Conservation (phyloP, 2,797 vertebrate genomes). For the Coregonus sp. region DNA sequence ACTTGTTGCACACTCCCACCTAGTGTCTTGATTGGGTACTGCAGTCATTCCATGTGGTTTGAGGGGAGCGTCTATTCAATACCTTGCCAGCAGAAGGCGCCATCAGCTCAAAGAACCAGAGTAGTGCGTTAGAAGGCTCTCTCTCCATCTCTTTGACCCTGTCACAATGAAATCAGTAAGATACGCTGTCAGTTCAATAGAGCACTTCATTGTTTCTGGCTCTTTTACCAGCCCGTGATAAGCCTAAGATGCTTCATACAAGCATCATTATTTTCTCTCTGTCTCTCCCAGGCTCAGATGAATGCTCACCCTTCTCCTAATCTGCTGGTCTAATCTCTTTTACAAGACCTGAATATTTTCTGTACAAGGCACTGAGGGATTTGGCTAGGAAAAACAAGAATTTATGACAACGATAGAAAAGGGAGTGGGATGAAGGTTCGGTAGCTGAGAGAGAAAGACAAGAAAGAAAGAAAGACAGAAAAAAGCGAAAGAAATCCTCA, state of each 20-base stretch:
- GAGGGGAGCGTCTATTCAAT: background rate
- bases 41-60: background rate
- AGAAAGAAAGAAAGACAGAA: no score
- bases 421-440: no score
- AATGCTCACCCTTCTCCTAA: conserved; percentile 54
- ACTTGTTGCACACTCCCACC: background rate
- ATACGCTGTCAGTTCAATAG: conserved; percentile 28
- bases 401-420: no score
- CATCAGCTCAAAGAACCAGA: conserved; percentile 37
- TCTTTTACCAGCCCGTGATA: conserved; percentile 43
- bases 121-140: no score
- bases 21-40: background rate
- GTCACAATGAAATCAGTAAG: conserved; percentile 7
- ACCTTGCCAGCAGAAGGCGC: conserved; percentile 68
- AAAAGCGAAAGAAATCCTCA: no score
- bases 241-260: conserved; percentile 38
- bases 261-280: conserved; percentile 49
- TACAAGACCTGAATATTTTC: conserved; percentile 78
- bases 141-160: no score
- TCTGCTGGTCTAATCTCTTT: conserved; percentile 68
- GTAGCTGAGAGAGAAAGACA: no score
- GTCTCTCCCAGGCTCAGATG: conserved; percentile 42
- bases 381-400: no score
- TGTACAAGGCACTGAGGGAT: conserved; percentile 70
- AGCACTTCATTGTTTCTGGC: conserved; percentile 46